Base-by-base conservation (phyloP, 1,140 invertebrate species). In the Apis florea region DNA sequence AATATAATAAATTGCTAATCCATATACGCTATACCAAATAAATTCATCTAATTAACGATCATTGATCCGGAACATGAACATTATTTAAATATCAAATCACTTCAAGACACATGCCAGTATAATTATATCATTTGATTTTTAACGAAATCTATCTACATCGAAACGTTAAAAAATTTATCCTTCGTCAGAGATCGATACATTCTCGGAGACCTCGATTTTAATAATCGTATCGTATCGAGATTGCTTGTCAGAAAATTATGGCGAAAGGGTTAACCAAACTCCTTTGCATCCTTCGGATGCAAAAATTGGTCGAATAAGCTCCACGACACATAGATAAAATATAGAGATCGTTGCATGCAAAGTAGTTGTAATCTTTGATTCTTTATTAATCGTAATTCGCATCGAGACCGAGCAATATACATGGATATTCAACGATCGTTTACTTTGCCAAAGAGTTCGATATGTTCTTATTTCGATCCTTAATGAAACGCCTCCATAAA, bases 371-470 rank as follows among this genome's bases (percentile, higher is more conserved):
- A 79, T 58, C 47, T 79, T 15, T 8, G n/a, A 17, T 49, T 79
- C 51, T 79, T 79, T 79, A 79, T 79, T 47, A 58, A 72, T 71
- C 68, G 77, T 79, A 63, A 63, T 19, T 63, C 68, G n/a, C 31
- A 11, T 21, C 13, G 67, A 61, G 47, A 59, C 8, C 47, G 24
- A n/a, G 49, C 47, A 11, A 47, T n/a, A 21, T 68, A 58, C 68
- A 58, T 67, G 49, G 63, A 67, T 76, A 76, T 76, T 61, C 13
- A 47, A 9, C 12, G 73, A 31, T 76, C 74, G 74, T 54, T 76
- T 66, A 4, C 63, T 13, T 26, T 24, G 53, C 64, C 40, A 54
- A 51, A 59, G 47, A 53, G 47, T 47, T 66, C 77, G 58, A 71
- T 71, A 71, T 17, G 77, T 71, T 21, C 63, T 19, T 26, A 61